Percentiles rank a stretch among this genome's conserved stretches.
Conservation (phyloP, 2,797 vertebrate genomes). For the Gouania willdenowi region DNA sequence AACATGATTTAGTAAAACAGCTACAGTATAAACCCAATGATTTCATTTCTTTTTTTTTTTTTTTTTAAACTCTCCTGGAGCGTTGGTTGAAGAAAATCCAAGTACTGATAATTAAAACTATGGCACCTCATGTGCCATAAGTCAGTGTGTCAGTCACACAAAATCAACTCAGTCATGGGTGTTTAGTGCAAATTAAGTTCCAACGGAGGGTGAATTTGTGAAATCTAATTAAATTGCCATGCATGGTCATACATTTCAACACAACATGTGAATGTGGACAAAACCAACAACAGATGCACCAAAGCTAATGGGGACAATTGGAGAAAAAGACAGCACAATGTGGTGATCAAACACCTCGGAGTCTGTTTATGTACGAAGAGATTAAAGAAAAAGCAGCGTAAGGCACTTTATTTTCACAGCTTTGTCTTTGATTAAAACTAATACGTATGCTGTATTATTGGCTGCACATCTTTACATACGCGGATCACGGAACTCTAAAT, state of each 20-base stretch:
- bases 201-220: conserved; percentile 44
- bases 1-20: too few species aligned
- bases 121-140: conserved; percentile 41
- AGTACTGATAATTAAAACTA: too few species aligned
- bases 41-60: too few species aligned
- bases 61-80: too few species aligned
- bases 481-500: conserved; percentile 16
- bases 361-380: conserved; percentile 5
- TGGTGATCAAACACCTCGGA: conserved; percentile 4
- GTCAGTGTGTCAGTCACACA: conserved; percentile 49
- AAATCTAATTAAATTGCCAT: conserved; percentile 63
- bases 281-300: conserved; percentile 24
- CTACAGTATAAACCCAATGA: too few species aligned
- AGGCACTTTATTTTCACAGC: conserved; percentile 30
- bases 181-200: conserved; percentile 64
- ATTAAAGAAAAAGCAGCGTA: conserved; percentile 28
- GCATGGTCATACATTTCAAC: conserved; percentile 58
- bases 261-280: conserved; percentile 39
- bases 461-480: too few species aligned
- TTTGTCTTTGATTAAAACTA: conserved; percentile 22
- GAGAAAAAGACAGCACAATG: conserved; percentile 1
- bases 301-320: conserved; percentile 12
- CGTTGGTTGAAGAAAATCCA: too few species aligned
- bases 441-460: too few species aligned
- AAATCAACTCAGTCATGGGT: conserved; percentile 49